These are phyloP conservation scores for Podilymbus podiceps DNA, from an alignment of 2,113 vertebrate genomes.

Conservation along the genomic window DNA sequence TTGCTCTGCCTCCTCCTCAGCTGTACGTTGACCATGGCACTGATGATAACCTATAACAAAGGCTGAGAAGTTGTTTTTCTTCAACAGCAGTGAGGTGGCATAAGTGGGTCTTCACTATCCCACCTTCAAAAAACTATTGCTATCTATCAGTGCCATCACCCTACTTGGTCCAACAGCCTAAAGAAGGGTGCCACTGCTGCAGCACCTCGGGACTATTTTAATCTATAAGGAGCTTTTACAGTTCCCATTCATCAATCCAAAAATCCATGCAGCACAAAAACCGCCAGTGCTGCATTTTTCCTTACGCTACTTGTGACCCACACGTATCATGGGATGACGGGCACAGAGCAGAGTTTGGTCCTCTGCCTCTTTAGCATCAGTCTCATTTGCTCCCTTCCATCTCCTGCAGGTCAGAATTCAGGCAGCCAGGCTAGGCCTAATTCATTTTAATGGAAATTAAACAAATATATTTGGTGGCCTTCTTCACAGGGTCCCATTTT, in stretches of 20 bases:
- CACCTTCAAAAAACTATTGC: background rate
- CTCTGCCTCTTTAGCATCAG: background rate
- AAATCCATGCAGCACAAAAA: background rate
- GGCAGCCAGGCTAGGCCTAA: background rate
- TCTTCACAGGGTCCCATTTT: background rate
- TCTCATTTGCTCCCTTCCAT: background rate
- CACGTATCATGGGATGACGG: fast-evolving
- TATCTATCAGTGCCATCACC: background rate
- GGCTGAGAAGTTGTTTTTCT: background rate
- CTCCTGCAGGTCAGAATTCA: background rate
- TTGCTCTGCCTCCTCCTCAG: background rate
- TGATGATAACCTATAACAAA: background rate
- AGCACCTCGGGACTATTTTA: background rate
- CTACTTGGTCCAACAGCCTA: background rate
- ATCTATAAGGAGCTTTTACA: background rate
- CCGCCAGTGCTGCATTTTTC: background rate
- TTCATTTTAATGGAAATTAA: background rate
- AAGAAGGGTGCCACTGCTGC: background rate
- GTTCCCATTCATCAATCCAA: background rate
- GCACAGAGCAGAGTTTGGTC: background rate
- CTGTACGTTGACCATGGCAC: background rate
- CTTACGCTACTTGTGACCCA: background rate
- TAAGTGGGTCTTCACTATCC: background rate
- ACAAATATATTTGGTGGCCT: background rate
- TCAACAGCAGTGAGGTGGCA: background rate